These are phyloP conservation scores for Hydractinia echinata DNA, from an alignment of 30 jellyfish, hydroid and myxozoan genomes.

Conservation along the genomic window DNA sequence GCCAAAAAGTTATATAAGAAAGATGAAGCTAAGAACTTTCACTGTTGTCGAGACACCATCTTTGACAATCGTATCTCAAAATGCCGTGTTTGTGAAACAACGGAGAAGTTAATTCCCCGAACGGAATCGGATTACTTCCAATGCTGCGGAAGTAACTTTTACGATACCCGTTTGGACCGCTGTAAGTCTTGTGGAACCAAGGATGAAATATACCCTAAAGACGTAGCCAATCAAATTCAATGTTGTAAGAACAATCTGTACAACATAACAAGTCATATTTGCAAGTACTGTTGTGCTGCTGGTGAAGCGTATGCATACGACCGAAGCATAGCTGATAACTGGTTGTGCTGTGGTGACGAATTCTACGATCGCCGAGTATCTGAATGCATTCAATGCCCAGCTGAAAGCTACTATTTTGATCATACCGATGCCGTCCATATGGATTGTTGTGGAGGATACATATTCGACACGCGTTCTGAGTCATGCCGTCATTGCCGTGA, in stretches of 20 bases:
- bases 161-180: neutral
- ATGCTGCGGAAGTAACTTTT: slow-evolving; percentile 5
- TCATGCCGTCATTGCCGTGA: neutral
- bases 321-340: slow-evolving; percentile 4
- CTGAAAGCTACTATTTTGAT: slow-evolving; percentile 1
- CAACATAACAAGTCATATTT: neutral
- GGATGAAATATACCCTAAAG: neutral
- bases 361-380: slow-evolving; percentile 1
- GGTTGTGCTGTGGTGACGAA: neutral
- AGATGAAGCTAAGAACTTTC: neutral
- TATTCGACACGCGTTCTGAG: slow-evolving; percentile 3
- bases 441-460: slow-evolving; percentile 18
- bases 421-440: neutral
- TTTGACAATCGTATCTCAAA: neutral
- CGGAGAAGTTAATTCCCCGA: neutral
- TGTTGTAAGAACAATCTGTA: neutral
- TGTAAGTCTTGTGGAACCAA: slow-evolving; percentile 5
- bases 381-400: slow-evolving; percentile 5
- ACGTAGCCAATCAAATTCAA: neutral
- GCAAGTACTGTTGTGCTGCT: slow-evolving; percentile 1
- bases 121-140: neutral
- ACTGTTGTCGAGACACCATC: slow-evolving; percentile 15
- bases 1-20: neutral
- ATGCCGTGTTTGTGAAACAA: slow-evolving; percentile 14
- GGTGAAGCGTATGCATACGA: neutral